These are phyloP conservation scores for Solenopsis invicta DNA, from an alignment of 1,140 invertebrate genomes.

Conservation along the genomic window DNA sequence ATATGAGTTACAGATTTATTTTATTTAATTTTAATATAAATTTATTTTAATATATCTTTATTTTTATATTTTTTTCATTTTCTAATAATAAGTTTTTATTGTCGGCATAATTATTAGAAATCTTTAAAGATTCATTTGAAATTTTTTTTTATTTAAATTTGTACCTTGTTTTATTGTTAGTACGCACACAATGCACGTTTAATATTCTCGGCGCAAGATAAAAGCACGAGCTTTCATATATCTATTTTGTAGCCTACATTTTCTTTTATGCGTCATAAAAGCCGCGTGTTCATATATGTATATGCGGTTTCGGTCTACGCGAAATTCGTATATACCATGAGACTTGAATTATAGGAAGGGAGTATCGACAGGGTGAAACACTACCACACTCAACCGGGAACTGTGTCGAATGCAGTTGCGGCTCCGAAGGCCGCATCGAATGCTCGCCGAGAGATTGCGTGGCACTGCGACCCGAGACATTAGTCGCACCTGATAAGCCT, in stretches of 20 bases:
- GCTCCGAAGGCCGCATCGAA: conserved; percentile 89
- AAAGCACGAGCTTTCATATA: conserved; percentile 3
- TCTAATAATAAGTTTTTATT: background rate
- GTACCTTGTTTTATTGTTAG: background rate
- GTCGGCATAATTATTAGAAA: background rate
- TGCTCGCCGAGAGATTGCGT: conserved; percentile 89
- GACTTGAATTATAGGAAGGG: conserved; percentile 86
- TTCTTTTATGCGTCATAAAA: conserved; percentile 16
- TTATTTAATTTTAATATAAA: background rate
- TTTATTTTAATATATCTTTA: conserved; percentile 9
- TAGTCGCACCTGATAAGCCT: conserved; percentile 79
- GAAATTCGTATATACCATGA: conserved; percentile 31
- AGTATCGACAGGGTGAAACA: conserved; percentile 89
- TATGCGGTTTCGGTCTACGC: background rate
- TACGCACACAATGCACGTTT: background rate
- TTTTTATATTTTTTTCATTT: background rate
- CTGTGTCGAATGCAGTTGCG: conserved; percentile 90
- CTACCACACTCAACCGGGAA: conserved; percentile 90
- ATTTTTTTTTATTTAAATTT: no score
- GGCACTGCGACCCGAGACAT: conserved; percentile 85
- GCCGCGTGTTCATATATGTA: background rate
- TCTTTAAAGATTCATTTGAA: background rate
- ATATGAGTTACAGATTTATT: background rate
- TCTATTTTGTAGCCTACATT: background rate
- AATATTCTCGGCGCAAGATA: conserved; percentile 30